Evolutionary conservation across 2,797 vertebrate species (phyloP), one percentile per base, ranked within the genome.

Genomic region (Aphelocoma californica): DNA sequence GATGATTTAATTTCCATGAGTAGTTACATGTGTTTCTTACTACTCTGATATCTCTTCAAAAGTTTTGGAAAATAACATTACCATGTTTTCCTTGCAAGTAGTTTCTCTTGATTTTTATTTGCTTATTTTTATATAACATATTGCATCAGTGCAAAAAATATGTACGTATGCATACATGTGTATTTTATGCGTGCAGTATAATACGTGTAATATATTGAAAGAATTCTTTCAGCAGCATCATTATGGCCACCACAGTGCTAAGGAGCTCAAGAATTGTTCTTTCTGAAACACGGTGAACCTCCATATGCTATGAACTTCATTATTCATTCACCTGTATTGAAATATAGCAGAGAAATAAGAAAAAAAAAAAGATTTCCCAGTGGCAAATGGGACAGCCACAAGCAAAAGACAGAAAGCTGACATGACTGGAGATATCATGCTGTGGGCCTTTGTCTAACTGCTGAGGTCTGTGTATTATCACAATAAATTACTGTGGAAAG

Each of bases 381-480:
- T 53, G 53, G 60, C 53, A 79, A 60, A 79, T 48, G 47, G 26
- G 47, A 77, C 8, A 64, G 20, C 29, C 45, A 71, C 12, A 29
- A 90, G 56, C 42, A 80, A 82, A 94, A 77, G 47, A 60, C 42
- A 90, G 73, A 93, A 91, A 86, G n/a, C 48, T 89, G 78, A 91
- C 64, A 18, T 19, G 10, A 77, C 32, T 85, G 48, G 36, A 84
- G 32, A 73, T 57, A 56, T 7, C 45, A n/a, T 0, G 12, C 6
- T 29, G 34, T 32, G 17, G 58, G 29, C 13, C 29, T 80, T 71
- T 92, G 36, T 93, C 60, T 71, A 18, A 66, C 72, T 80, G 42
- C 67, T 89, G 61, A 61, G 8, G 15, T 88, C 60, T 79, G 53
- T 92, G 66, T 66, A 57, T 84, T 82, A 64, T 71, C 62, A 82